A percentile compares a stretch with the other conserved stretches of the same genome.
Evolutionary conservation across 2,888 invertebrate genomes (phyloP).

Genomic region (Microplitis deprimator): DNA sequence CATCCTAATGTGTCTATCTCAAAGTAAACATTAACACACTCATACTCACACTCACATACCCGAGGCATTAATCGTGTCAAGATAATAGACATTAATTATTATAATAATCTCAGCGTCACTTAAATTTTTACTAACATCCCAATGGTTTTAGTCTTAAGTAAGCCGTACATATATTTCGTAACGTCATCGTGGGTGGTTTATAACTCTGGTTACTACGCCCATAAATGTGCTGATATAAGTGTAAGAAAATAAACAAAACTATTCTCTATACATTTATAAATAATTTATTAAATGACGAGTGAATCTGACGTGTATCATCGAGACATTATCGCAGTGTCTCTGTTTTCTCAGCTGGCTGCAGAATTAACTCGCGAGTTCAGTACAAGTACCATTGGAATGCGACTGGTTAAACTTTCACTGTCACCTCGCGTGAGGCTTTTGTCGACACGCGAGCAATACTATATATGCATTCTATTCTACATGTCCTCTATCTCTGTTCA

Average conservation of each 20-base stretch:
- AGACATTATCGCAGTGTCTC: slow-evolving; percentile 48
- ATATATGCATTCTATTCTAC: background rate
- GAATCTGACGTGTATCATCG: background rate
- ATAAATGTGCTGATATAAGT: background rate
- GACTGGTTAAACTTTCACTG: slow-evolving; percentile 66
- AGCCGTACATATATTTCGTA: background rate
- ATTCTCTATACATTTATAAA: background rate
- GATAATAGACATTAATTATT: slow-evolving; percentile 26
- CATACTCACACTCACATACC: background rate
- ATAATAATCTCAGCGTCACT: background rate
- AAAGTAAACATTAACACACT: background rate
- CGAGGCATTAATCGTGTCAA: background rate
- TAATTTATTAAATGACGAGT: slow-evolving; percentile 10
- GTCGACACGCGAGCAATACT: slow-evolving; percentile 47
- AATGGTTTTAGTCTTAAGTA: background rate
- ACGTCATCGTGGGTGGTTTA: background rate
- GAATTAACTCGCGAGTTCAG: slow-evolving; percentile 39
- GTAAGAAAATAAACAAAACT: background rate
- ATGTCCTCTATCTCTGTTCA: slow-evolving; percentile 37
- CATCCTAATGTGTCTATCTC: background rate
- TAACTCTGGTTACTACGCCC: background rate
- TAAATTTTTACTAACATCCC: slow-evolving; percentile 8
- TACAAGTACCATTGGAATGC: slow-evolving; percentile 55
- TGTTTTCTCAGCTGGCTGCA: slow-evolving; percentile 51
- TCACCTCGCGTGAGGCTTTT: slow-evolving; percentile 59